Evolutionary conservation across 2,888 invertebrate genomes (phyloP), one percentile per base, ranked within the genome.

Genomic region (Uropetala carovei): DNA sequence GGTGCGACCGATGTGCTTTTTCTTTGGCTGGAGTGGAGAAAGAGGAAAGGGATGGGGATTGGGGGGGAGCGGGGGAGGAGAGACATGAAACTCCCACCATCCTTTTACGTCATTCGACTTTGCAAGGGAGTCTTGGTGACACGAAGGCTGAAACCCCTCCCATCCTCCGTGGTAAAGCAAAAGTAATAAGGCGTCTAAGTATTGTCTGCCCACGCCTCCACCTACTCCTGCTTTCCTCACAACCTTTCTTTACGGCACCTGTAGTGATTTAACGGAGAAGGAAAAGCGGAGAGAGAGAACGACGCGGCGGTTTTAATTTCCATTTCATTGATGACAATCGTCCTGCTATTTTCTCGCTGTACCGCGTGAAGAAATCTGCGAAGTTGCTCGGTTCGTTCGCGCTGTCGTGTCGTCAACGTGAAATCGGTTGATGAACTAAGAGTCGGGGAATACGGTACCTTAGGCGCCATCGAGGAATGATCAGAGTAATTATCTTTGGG

Each of bases 181-280:
- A 83, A 57, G 83, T 83, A 83, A 83, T 83, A 83, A 83, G 83
- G 83, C 83, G 83, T 83, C 57, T 83, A 57, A 83, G 83, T 83
- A 83, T 83, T 56, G 83, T 83, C 83, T 83, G 56, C 83, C 83
- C 83, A 83, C 83, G 83, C 83, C 56, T 30, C 18, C 56, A 8
- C 57, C 83, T 83, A 83, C 83, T 57, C 56, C 83, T 27, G 82
- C 18, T 56, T 11, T 5, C 82, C 27, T 5, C 43, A 43, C 43
- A 5, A 43, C 0, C 10, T 18, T 56, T 30, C 83, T 2, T 83
- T 83, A 57, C 56, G 83, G 83, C 43, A 18, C 57, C 83, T n/a
- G 83, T 83, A 56, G 83, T 83, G 83, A 83, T 83, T 83, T 57
- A 83, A 57, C 18, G 83, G 13, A 10, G 11, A n/a, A n/a, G 64